Conservation (phyloP, 2,113 vertebrate genomes). For the Erpornis zantholeuca region DNA sequence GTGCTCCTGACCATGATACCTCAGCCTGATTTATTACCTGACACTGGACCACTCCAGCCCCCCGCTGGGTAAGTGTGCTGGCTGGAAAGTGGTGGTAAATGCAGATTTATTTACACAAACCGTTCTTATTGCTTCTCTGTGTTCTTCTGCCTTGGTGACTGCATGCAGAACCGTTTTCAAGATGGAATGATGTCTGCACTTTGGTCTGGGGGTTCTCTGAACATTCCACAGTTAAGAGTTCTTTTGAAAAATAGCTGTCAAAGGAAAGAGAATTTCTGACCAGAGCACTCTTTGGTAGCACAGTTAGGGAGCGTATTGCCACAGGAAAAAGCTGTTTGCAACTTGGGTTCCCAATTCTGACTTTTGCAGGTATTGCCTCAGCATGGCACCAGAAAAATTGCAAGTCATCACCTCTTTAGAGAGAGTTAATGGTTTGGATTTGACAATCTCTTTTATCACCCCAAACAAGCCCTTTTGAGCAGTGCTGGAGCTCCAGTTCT, state of each 20-base stretch:
- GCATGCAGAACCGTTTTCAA: background rate
- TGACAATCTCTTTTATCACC: background rate
- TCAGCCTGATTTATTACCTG: background rate
- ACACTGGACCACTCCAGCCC: background rate
- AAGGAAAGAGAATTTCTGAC: background rate
- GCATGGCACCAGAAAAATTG: background rate
- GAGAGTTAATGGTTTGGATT: background rate
- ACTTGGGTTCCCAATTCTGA: background rate
- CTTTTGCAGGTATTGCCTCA: background rate
- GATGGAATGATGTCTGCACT: background rate
- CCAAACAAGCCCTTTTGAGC: background rate
- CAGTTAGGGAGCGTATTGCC: background rate
- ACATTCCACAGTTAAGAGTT: background rate
- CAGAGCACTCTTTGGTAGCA: background rate
- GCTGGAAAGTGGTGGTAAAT: background rate
- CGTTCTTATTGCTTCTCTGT: background rate
- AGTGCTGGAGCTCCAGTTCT: background rate
- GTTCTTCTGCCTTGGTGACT: background rate
- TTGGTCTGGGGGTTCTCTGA: background rate
- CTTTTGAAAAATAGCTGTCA: background rate
- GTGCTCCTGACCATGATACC: background rate
- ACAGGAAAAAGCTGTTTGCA: background rate
- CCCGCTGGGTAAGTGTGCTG: accelerated
- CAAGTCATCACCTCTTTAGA: background rate
- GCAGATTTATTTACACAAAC: background rate